Conservation (phyloP, 2,888 invertebrate species). For the Lasioglossum marginatum region DNA sequence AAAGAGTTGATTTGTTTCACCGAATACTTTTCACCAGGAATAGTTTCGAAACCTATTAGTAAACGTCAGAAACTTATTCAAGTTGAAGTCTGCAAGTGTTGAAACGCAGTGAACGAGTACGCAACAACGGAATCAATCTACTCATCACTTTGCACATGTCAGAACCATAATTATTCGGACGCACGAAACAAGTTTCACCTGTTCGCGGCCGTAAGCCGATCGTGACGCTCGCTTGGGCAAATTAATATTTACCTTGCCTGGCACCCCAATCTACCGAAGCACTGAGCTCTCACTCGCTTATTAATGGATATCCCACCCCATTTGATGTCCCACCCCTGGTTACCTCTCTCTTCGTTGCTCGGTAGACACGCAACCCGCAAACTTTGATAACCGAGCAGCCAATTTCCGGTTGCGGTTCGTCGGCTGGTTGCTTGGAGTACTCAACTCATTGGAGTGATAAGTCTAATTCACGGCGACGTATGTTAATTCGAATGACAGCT, state of each 20-base stretch:
- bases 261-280: constrained; percentile 76
- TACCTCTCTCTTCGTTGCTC: constrained; percentile 62
- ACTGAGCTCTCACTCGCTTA: constrained; percentile 81
- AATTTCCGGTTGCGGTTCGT: constrained; percentile 84
- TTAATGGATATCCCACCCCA: constrained; percentile 82
- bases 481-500: constrained; percentile 62
- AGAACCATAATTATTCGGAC: constrained; percentile 41
- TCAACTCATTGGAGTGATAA: constrained; percentile 79
- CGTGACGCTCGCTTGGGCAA: constrained; percentile 77
- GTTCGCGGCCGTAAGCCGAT: constrained; percentile 48
- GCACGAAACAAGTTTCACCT: constrained; percentile 54
- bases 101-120: neutral
- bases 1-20: neutral
- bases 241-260: constrained; percentile 83
- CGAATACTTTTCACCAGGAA: neutral
- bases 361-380: constrained; percentile 84
- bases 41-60: neutral
- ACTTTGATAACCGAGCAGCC: constrained; percentile 84
- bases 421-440: constrained; percentile 70
- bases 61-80: neutral
- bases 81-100: neutral
- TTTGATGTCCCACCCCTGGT: constrained; percentile 53
- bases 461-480: constrained; percentile 70
- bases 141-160: constrained; percentile 18
- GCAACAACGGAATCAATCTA: neutral